Conservation (phyloP, 2,888 invertebrate genomes). For the Chironomus riparius region DNA sequence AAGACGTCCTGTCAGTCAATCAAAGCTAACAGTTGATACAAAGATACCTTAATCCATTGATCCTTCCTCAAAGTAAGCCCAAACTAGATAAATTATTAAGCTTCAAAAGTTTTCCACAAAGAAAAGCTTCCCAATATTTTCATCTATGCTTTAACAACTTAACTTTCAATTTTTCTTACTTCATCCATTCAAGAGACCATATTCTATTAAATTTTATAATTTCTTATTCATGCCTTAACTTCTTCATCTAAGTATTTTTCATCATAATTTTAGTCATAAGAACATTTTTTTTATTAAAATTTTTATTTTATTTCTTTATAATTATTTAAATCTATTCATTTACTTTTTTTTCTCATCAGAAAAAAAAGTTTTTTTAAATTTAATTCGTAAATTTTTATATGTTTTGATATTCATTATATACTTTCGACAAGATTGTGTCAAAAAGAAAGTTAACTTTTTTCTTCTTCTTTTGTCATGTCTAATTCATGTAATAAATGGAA, state of each 20-base stretch:
- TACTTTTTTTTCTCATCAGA: neutral
- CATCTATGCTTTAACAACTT: too few relatives aligned
- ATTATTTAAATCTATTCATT: neutral
- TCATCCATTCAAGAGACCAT: too few relatives aligned
- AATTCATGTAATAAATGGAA: neutral
- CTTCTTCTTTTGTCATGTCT: neutral
- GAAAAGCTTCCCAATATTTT: neutral
- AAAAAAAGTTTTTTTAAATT: too few relatives aligned
- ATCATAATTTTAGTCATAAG: slow-evolving; percentile 12
- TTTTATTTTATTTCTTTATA: neutral
- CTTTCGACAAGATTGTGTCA: neutral
- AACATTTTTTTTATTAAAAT: slow-evolving; percentile 3
- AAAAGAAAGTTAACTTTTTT: slow-evolving; percentile 4
- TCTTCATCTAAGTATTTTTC: neutral
- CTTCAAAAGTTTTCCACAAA: neutral
- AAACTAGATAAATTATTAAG: neutral
- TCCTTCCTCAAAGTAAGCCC: too few relatives aligned
- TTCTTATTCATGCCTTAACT: neutral
- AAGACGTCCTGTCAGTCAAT: too few relatives aligned
- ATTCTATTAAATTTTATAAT: too few relatives aligned
- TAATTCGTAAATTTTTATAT: too few relatives aligned
- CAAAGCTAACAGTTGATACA: too few relatives aligned
- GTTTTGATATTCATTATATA: too few relatives aligned
- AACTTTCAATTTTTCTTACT: too few relatives aligned
- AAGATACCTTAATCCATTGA: too few relatives aligned